These are phyloP conservation scores for Pocillopora damicornis DNA, from an alignment of 64 coral and sea anemone species.

Conservation along the genomic window DNA sequence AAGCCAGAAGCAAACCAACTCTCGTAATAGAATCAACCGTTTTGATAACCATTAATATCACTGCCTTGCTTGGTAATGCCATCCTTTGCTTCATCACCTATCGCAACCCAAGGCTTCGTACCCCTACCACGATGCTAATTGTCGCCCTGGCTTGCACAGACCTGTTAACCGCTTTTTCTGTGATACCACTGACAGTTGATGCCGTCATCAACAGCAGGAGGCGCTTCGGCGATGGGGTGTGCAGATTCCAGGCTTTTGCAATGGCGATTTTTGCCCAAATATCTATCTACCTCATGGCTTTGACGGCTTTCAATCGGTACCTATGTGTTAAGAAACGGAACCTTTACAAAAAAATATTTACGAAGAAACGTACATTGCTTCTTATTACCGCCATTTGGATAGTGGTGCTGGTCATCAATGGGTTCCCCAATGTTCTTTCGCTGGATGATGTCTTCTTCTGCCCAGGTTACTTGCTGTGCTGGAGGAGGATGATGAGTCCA, in stretches of 20 bases:
- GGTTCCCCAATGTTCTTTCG: slow-evolving; percentile 18
- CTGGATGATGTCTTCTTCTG: slow-evolving; percentile 35
- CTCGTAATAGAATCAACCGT: not conserved
- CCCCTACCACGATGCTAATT: slow-evolving; percentile 15
- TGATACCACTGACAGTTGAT: slow-evolving; percentile 28
- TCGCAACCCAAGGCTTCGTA: slow-evolving; percentile 30
- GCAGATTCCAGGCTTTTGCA: slow-evolving; percentile 21
- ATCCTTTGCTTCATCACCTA: slow-evolving; percentile 28
- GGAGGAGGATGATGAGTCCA: slow-evolving; percentile 27
- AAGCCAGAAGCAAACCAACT: slow-evolving; percentile 8
- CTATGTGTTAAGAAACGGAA: slow-evolving; percentile 6
- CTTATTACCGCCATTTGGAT: not conserved
- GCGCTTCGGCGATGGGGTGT: slow-evolving; percentile 18
- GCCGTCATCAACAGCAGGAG: slow-evolving; percentile 17
- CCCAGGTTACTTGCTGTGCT: slow-evolving; percentile 32
- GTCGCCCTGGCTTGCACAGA: slow-evolving; percentile 28
- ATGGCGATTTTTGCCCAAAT: slow-evolving; percentile 11
- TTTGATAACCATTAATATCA: slow-evolving; percentile 11
- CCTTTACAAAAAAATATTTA: slow-evolving; percentile 33
- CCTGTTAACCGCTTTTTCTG: not conserved
- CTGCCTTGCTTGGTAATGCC: slow-evolving; percentile 28
- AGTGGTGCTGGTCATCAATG: slow-evolving; percentile 8
- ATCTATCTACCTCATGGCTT: slow-evolving; percentile 42
- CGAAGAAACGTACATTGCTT: slow-evolving; percentile 5
- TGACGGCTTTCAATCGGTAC: slow-evolving; percentile 52